A percentile compares a stretch with the other conserved stretches of the same genome.
Conservation (phyloP, 2,888 invertebrate species). For the Agrotis segetum region DNA sequence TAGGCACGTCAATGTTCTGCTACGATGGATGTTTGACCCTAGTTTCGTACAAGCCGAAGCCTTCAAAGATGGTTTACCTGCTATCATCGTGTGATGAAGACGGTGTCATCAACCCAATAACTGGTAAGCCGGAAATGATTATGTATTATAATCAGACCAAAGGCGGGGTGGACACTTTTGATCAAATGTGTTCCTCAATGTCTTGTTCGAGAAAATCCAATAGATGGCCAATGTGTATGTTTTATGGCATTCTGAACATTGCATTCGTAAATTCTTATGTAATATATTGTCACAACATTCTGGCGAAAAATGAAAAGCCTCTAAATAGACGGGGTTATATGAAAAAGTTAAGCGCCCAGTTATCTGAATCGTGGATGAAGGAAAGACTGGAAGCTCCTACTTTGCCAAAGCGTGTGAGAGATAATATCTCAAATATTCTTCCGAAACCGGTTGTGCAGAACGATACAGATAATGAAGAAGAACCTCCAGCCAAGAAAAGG, state of each 20-base stretch:
- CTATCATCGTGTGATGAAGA: no score
- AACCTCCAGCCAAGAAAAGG: slow-evolving; percentile 23
- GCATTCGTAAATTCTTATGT: slow-evolving; percentile 1
- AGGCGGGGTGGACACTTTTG: not conserved
- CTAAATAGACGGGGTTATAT: not conserved
- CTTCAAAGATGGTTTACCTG: no score
- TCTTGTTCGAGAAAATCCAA: not conserved
- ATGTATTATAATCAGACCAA: not conserved
- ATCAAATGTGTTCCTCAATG: slow-evolving; percentile 4
- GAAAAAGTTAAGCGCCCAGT: slow-evolving; percentile 14
- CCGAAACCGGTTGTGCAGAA: slow-evolving; percentile 17
- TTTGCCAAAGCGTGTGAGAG: slow-evolving; percentile 21
- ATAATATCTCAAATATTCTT: slow-evolving; percentile 25
- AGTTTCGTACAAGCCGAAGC: no score
- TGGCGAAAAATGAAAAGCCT: slow-evolving; percentile 1
- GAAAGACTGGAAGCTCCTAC: slow-evolving; percentile 18
- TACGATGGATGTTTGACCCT: no score
- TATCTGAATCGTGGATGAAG: slow-evolving; percentile 10
- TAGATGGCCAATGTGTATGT: slow-evolving; percentile 2
- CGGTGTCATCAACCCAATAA: not conserved
- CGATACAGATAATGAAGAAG: slow-evolving; percentile 18
- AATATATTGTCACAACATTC: slow-evolving; percentile 6
- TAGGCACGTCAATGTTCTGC: no score
- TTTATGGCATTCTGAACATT: not conserved
- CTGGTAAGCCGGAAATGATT: not conserved